phyloP scores from a whole-genome alignment of 2,888 invertebrate species.

The Drosophila conformis region DNA sequence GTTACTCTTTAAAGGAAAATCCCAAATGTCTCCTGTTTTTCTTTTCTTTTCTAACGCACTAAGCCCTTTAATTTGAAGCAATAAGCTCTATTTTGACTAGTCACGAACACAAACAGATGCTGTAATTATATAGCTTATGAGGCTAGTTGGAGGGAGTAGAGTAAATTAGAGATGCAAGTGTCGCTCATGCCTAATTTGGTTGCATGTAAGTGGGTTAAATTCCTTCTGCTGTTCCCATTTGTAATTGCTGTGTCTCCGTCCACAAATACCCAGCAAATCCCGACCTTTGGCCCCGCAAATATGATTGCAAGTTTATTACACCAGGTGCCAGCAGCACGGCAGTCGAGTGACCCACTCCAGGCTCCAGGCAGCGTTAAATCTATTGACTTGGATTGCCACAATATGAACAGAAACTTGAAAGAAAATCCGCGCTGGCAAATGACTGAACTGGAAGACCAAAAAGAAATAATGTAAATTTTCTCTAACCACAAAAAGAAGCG shows the following conservation, averaged over 20 bases:
- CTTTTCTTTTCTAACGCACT: background rate
- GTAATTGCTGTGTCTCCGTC: conserved; percentile 7
- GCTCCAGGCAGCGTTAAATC: background rate
- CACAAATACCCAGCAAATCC: conserved; percentile 10
- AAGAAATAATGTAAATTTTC: conserved; percentile 40
- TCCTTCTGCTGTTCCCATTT: background rate
- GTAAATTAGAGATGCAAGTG: conserved; percentile 17
- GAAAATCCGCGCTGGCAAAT: conserved; percentile 35
- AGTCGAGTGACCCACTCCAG: background rate
- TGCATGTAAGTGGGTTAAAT: conserved; percentile 11
- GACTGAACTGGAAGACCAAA: conserved; percentile 39
- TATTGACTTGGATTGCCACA: conserved; percentile 8
- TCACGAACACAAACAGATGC: background rate
- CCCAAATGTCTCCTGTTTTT: background rate
- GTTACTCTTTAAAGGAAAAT: background rate
- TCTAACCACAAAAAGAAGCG: conserved; percentile 10
- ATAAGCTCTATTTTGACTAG: background rate
- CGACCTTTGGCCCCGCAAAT: conserved; percentile 7
- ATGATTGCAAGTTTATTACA: conserved; percentile 22
- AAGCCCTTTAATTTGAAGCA: background rate
- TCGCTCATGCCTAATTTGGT: conserved; percentile 14
- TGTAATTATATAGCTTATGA: conserved; percentile 24
- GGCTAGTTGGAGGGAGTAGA: background rate
- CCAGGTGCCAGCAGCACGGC: conserved; percentile 7
- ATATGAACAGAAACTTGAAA: conserved; percentile 45